phyloP scores from a whole-genome alignment of 2,113 vertebrate species.

The Elephas maximus region DNA sequence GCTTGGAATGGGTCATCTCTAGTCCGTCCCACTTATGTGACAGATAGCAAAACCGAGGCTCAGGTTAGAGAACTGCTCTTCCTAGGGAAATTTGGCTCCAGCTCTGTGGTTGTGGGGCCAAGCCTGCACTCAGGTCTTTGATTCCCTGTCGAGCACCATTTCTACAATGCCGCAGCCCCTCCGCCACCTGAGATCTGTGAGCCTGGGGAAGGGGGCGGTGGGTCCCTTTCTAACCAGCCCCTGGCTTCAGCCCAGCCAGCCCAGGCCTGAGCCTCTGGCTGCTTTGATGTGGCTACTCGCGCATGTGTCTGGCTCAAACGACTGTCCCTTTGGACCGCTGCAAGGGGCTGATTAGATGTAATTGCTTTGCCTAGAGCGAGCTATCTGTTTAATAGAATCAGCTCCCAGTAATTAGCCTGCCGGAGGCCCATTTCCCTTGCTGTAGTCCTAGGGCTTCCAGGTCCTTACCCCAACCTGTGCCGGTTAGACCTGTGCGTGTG shows the following conservation, averaged over 20 bases:
- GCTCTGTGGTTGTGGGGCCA: not conserved
- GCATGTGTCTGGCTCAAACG: constrained; percentile 63
- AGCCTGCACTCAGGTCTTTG: not conserved
- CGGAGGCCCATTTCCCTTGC: constrained; percentile 72
- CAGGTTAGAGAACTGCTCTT: not conserved
- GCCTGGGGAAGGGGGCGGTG: not conserved
- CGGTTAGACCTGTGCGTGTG: not conserved
- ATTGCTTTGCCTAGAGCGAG: constrained; percentile 83
- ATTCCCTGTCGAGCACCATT: not conserved
- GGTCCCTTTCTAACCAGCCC: not conserved
- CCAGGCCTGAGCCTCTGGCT: not conserved
- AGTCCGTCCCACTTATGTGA: not conserved
- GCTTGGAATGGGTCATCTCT: not conserved
- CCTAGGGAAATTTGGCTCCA: not conserved
- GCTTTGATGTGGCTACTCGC: constrained; percentile 51
- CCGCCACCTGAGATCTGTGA: not conserved
- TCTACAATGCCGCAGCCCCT: not conserved
- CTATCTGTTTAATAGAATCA: constrained; percentile 84
- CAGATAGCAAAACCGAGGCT: constrained; percentile 29
- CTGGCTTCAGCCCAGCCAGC: not conserved
- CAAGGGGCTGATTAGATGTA: constrained; percentile 81
- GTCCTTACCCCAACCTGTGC: constrained; percentile 17
- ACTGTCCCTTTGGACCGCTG: constrained; percentile 76
- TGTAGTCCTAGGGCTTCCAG: constrained; percentile 45
- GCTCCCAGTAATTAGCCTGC: constrained; percentile 81